Conservation (phyloP, 2,888 invertebrate species). For the Neoaliturus tenellus region DNA sequence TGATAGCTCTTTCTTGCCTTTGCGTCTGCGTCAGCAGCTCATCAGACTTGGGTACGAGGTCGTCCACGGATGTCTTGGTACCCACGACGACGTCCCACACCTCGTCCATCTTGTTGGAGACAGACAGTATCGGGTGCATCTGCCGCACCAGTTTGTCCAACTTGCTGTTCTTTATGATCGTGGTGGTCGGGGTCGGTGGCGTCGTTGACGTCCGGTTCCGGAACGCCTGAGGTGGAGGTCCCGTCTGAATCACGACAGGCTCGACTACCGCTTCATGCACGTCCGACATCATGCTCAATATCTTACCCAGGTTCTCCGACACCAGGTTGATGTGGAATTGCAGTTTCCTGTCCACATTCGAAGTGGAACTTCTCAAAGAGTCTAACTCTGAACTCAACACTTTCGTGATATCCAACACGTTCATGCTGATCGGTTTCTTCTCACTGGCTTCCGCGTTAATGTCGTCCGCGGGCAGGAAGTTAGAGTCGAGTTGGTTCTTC, state of each 20-base stretch:
- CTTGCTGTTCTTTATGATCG: conserved; percentile 80
- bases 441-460: conserved; percentile 92
- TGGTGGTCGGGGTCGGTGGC: conserved; percentile 77
- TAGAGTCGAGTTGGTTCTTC: conserved; percentile 89
- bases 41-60: conserved; percentile 90
- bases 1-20: conserved; percentile 90
- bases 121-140: conserved; percentile 89
- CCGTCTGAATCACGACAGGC: conserved; percentile 74
- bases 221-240: conserved; percentile 65
- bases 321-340: conserved; percentile 91
- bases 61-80: conserved; percentile 91
- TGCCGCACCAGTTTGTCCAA: conserved; percentile 88
- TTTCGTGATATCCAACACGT: conserved; percentile 88
- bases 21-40: conserved; percentile 90
- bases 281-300: conserved; percentile 86
- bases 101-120: conserved; percentile 94
- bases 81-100: conserved; percentile 94
- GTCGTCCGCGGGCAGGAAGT: conserved; percentile 87
- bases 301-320: conserved; percentile 87
- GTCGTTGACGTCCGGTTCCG: conserved; percentile 72
- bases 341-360: conserved; percentile 79
- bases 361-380: conserved; percentile 84
- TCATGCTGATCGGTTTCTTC: conserved; percentile 90
- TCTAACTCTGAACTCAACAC: conserved; percentile 89
- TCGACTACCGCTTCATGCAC: conserved; percentile 90